These are phyloP conservation scores for Andrena chrysosceles DNA, from an alignment of 2,888 invertebrate genomes.

Conservation along the genomic window DNA sequence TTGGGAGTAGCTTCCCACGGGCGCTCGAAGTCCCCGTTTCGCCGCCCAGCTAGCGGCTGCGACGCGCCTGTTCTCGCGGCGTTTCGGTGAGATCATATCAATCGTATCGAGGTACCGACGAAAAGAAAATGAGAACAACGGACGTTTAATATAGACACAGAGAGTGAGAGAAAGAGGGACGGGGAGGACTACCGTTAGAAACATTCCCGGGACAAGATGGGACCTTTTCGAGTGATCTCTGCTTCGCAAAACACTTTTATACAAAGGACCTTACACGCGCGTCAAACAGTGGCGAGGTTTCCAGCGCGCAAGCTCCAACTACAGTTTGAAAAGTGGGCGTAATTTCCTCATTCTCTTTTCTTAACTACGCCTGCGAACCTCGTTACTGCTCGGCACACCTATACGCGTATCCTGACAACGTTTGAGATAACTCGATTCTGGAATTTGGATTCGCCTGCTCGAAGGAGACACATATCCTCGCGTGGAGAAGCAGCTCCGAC, in stretches of 20 bases:
- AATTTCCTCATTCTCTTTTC: no score
- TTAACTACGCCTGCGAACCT: no score
- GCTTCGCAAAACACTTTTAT: constrained; percentile 24
- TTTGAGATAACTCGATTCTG: constrained; percentile 33
- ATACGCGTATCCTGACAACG: constrained; percentile 5
- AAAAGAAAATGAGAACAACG: constrained; percentile 34
- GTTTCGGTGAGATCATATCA: constrained; percentile 46
- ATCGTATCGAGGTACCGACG: constrained; percentile 30
- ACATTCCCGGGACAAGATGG: constrained; percentile 6
- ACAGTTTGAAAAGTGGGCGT: no score
- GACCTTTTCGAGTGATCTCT: constrained; percentile 10
- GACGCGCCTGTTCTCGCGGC: constrained; percentile 21
- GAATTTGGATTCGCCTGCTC: constrained; percentile 20
- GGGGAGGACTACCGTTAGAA: constrained; percentile 9
- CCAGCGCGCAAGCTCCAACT: no score
- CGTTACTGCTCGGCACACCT: no score
- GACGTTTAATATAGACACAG: constrained; percentile 35
- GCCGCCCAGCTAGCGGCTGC: constrained; percentile 1
- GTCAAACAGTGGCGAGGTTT: no score
- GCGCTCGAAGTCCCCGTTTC: constrained; percentile 3
- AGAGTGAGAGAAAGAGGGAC: constrained; percentile 28
- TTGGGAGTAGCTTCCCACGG: constrained; percentile 26
- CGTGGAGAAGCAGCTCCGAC: background rate
- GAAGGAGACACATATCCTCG: background rate
- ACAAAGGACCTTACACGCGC: constrained; percentile 8